Evolutionary conservation across 1,140 invertebrate species (phyloP).

Genomic region (Paraescarpia echinospica): DNA sequence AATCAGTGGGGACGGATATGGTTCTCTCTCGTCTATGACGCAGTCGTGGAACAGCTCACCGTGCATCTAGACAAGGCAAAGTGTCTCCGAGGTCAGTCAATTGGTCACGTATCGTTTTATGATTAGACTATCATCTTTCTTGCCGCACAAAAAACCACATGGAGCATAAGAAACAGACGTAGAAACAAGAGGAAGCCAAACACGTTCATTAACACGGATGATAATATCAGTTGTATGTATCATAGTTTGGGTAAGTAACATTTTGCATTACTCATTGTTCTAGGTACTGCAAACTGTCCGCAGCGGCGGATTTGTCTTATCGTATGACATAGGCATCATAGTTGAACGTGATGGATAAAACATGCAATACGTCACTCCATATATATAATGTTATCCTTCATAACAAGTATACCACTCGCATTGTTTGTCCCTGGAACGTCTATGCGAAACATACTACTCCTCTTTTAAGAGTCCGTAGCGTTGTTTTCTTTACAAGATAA

Average conservation of each 20-base stretch:
- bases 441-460: too few species aligned
- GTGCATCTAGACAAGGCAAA: conserved; percentile 46
- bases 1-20: conserved; percentile 42
- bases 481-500: too few species aligned
- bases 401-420: not conserved
- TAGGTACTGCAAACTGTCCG: not conserved
- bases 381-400: not conserved
- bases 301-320: not conserved
- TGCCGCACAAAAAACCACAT: not conserved
- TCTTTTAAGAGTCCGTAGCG: too few species aligned
- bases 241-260: not conserved
- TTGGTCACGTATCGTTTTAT: conserved; percentile 12
- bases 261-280: too few species aligned
- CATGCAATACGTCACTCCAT: not conserved
- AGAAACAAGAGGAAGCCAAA: not conserved
- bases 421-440: too few species aligned
- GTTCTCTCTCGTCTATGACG: conserved; percentile 46
- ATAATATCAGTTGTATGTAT: not conserved
- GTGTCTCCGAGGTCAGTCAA: conserved; percentile 39
- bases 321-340: not conserved
- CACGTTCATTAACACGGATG: not conserved
- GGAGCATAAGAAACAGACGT: not conserved
- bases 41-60: conserved; percentile 41
- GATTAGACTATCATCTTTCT: not conserved
- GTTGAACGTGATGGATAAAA: not conserved